Base-by-base conservation (phyloP, 2,113 vertebrate species). In the Lepus americanus region DNA sequence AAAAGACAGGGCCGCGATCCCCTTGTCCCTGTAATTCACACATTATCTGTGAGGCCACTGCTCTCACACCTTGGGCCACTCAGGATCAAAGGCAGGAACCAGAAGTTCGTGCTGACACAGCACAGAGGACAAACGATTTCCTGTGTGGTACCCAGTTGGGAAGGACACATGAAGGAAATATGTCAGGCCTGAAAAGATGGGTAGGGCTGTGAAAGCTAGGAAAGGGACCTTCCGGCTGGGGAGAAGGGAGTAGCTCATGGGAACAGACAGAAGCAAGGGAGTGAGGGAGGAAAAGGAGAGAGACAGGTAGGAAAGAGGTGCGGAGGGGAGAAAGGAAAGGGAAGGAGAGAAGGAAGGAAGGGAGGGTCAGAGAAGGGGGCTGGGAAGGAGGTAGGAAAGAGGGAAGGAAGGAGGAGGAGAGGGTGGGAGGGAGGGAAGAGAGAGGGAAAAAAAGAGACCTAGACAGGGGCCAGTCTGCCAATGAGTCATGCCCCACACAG, bases 31-130 rank as follows among this genome's bases (percentile, higher is more conserved):
- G n/a, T 13, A 39, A 16, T 10, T 44, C 20, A 36, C 63, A 19
- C 5, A 6, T 67, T 55, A 59, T 33, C 29, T 0, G 1, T 8
- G 20, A 3, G 0, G 23, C 72, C 13, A 16, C 1, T 23, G 11
- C 36, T 11, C 14, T 31, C 64, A 70, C 2, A 59, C 55, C 33
- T 72, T 23, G 31, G 72, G 39, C 70, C 31, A 31, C 44, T 8
- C 11, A 59, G 31, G 80, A 17, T 22, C 25, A 55, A 51, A 23
- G 14, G 39, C 19, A 91, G 72, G 64, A 29, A 74, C 33, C 8
- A 31, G 63, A 92, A 51, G 20, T 7, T 59, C 63, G 27, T 67
- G 66, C 66, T 87, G 39, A n/a, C 23, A 9, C 0, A 70, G 39
- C 66, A 78, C 49, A 89, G 29, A 55, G 10, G 33, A 27, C 25